These are phyloP conservation scores for Gastracanthus pulcherrimus DNA, from an alignment of 2,888 invertebrate genomes.

Conservation along the genomic window DNA sequence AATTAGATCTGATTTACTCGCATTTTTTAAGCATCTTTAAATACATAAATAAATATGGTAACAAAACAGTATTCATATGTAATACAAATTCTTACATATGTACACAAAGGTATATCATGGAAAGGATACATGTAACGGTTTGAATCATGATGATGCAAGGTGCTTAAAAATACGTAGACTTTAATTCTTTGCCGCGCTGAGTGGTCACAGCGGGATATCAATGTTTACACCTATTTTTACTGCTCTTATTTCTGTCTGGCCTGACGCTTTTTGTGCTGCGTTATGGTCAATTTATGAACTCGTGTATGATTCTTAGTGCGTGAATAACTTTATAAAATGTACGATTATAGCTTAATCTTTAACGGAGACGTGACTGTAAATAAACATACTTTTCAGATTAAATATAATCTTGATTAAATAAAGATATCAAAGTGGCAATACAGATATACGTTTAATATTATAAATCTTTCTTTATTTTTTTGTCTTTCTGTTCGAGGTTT, in stretches of 20 bases:
- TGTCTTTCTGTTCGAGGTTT: no score
- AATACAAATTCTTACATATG: neutral
- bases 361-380: neutral
- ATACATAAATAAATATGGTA: no score
- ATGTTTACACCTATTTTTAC: conserved; percentile 18
- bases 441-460: no score
- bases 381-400: neutral
- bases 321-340: neutral
- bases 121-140: neutral
- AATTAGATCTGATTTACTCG: no score
- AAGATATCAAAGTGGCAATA: neutral
- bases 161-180: conserved; percentile 14
- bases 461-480: no score
- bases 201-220: conserved; percentile 38
- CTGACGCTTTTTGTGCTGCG: neutral
- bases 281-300: neutral
- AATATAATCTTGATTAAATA: conserved; percentile 30
- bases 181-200: neutral
- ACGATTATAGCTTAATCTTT: conserved; percentile 7
- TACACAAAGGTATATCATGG: neutral
- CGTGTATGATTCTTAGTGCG: neutral
- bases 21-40: no score
- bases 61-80: no score
- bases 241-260: neutral
- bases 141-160: neutral